Base-by-base conservation (phyloP, 2,888 invertebrate species). In the Caenorhabditis sp. region DNA sequence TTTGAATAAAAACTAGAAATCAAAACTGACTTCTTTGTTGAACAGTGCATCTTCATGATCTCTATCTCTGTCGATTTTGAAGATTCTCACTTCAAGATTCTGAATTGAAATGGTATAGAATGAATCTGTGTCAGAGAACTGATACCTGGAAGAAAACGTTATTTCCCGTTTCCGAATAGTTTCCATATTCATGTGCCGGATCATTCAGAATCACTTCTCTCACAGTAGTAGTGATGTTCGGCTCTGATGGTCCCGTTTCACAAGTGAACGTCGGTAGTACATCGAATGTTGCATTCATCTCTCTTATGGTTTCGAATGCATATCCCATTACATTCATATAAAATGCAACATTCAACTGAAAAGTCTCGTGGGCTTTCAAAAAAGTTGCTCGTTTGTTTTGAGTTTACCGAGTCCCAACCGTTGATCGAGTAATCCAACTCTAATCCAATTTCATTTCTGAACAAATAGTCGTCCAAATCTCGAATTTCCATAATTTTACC, bases 361-460 rank as follows among this genome's bases (percentile, higher is more conserved):
- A 58, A 54, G 38, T 38, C 58, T 31, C 56, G 70, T 68, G 44
- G 69, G 19, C 16, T 68, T 59, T 28, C 16, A 26, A 24, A 51
- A 28, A n/a, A 2, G 47, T 68, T 51, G 19, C 31, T 35, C 10
- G 6, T 10, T 38, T 38, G 38, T 38, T 38, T 8, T 26, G 44
- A 28, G n/a, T 26, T 44, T 35, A 68, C 90, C 80, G 90, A 88
- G 26, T 90, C 86, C 77, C 85, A 87, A 35, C 87, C 88, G 24
- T 86, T 82, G 22, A 90, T 85, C 12, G 76, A 69, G 77, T 90
- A 91, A 70, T 86, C 82, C 73, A 89, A 66, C 16, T 88, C 87
- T 24, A 80, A 80, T 69, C 88, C 88, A 56, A 91, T 80, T 63
- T 91, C 90, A 68, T 91, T 89, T 66, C 86, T 82, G 31, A 73